phyloP scores from a whole-genome alignment of 2,888 invertebrate genomes.

The Andrena chrysosceles region DNA sequence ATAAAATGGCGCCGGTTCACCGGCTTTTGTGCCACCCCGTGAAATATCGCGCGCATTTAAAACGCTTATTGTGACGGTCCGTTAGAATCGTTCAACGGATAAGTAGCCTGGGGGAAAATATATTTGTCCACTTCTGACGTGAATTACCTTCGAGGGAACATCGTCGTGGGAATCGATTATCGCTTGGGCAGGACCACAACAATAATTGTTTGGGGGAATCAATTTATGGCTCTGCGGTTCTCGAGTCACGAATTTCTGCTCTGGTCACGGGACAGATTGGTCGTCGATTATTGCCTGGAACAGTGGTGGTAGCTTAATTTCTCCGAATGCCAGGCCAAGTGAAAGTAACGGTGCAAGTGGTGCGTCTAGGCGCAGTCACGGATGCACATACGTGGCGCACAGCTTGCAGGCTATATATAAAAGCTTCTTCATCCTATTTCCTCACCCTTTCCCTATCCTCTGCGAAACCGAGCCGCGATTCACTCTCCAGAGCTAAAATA shows the following conservation, averaged over 20 bases:
- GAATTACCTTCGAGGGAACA: constrained; percentile 39
- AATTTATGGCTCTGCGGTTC: background rate
- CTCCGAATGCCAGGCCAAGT: background rate
- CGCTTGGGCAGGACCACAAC: background rate
- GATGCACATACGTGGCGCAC: constrained; percentile 12
- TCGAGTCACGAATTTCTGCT: background rate
- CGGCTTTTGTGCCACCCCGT: constrained; percentile 56
- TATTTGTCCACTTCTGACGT: constrained; percentile 46
- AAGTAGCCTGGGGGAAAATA: constrained; percentile 40
- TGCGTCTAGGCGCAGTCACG: background rate
- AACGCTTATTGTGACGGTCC: constrained; percentile 66
- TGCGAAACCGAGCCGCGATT: background rate
- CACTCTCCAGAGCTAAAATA: constrained; percentile 44
- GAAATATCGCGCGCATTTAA: constrained; percentile 69
- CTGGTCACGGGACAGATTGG: too few relatives aligned
- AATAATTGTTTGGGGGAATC: background rate
- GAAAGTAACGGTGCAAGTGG: constrained; percentile 16
- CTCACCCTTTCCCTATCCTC: constrained; percentile 5
- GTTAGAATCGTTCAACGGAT: constrained; percentile 67
- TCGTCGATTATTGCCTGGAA: too few relatives aligned
- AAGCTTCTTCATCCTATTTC: constrained; percentile 32
- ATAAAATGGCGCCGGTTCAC: constrained; percentile 55
- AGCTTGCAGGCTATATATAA: constrained; percentile 34
- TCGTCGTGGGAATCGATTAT: constrained; percentile 47
- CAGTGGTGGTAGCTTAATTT: background rate